Conservation (phyloP, 2,113 vertebrate species). For the Dasyprocta punctata region DNA sequence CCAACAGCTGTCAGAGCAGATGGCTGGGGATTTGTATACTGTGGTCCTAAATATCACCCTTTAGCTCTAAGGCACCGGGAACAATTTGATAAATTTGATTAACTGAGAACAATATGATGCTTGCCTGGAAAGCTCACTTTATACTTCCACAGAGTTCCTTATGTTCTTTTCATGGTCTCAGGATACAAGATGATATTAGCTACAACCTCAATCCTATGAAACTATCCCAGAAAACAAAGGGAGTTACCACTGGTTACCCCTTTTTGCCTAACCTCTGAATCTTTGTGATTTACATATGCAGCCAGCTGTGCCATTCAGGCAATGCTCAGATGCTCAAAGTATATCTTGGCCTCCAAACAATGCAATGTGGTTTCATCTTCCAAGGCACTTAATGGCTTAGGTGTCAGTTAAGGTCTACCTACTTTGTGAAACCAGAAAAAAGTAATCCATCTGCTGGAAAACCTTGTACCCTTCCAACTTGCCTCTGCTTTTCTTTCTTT, state of each 20-base stretch:
- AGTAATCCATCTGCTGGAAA: neutral
- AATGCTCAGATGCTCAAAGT: neutral
- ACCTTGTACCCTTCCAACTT: neutral
- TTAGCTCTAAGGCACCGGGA: conserved; percentile 77
- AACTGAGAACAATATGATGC: conserved; percentile 78
- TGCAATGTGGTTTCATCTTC: neutral
- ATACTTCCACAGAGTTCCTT: conserved; percentile 67
- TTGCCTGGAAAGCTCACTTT: conserved; percentile 61
- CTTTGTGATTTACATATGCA: neutral
- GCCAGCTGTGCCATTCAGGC: neutral
- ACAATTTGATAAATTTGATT: conserved; percentile 82
- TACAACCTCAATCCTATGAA: conserved; percentile 50
- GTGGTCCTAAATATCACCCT: conserved; percentile 62
- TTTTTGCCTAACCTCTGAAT: conserved; percentile 46
- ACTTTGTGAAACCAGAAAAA: neutral
- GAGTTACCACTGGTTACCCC: conserved; percentile 60
- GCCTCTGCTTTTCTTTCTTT: conserved; percentile 22
- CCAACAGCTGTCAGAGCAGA: conserved; percentile 81
- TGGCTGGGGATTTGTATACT: conserved; percentile 77
- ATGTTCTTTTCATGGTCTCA: conserved; percentile 69
- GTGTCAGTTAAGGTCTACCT: neutral
- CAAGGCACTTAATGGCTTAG: neutral
- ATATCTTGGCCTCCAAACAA: neutral
- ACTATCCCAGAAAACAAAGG: conserved; percentile 42
- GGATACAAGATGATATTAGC: conserved; percentile 66